These are phyloP conservation scores for Leistus spinibarbis DNA, from an alignment of 2,888 invertebrate genomes.

Conservation along the genomic window DNA sequence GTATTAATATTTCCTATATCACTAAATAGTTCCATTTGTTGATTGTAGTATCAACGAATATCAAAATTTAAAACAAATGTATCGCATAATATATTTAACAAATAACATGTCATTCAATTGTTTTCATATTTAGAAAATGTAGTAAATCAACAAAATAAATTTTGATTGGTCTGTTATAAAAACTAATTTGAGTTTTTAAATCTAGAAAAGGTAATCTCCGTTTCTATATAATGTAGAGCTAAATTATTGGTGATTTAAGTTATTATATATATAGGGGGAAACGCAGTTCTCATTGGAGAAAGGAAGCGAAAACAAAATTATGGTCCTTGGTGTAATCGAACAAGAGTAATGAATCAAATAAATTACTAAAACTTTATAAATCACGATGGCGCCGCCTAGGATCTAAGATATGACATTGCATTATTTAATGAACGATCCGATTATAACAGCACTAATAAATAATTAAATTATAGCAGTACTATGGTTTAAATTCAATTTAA, in stretches of 20 bases:
- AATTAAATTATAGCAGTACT: neutral
- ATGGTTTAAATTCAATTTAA: no score
- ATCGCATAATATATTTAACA: no score
- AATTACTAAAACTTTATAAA: slow-evolving; percentile 4
- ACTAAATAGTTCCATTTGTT: no score
- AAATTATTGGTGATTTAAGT: neutral
- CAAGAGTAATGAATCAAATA: slow-evolving; percentile 1
- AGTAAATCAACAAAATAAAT: no score
- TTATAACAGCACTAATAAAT: neutral
- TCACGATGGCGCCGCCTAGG: neutral
- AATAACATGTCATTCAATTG: no score
- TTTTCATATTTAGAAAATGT: no score
- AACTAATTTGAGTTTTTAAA: neutral
- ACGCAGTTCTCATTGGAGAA: neutral
- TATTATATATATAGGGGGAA: neutral
- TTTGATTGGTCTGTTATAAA: neutral
- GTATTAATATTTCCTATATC: no score
- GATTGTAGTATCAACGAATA: no score
- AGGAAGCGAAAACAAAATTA: neutral
- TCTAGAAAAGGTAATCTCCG: neutral
- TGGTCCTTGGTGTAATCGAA: slow-evolving; percentile 2
- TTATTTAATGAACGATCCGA: neutral
- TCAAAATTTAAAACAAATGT: no score
- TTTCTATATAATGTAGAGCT: no score
- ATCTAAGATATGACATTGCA: neutral